Evolutionary conservation across 2,888 invertebrate species (phyloP), one percentile per base, ranked within the genome.

Genomic region (Cremastinae sp.): DNA sequence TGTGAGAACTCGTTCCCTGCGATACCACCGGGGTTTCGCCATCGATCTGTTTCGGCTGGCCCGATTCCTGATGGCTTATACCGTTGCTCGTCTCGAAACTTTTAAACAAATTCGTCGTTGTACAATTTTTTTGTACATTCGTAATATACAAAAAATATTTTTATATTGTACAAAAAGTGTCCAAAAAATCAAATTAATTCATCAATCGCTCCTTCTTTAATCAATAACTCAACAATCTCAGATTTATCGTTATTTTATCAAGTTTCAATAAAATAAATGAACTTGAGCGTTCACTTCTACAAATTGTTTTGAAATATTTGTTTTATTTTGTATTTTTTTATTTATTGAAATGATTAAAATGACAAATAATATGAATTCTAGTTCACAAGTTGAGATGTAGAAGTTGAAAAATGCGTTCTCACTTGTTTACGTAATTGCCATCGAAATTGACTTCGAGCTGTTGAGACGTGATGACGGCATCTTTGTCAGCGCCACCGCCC

Each of bases 51-150:
- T 90, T 90, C 20, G 90, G 87, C 68, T 86, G 88, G 1, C 91
- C 91, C 0, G 88, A 82, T 80, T 91, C 91, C 74, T 90, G 89
- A 65, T 90, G 90, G 71, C 87, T 86, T 71, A 91, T 91, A n/a
- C 91, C 91, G 70, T 91, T 91, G 81, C 89, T 90, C 74, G 91
- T 91, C 82, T 90, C 90, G 80, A 91, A 91, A 78, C 90, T 90
- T 59, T 9, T 16, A 43, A 47, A 65, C 41, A 5, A n/a, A 54
- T 28, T n/a, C n/a, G n/a, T n/a, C n/a, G n/a, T n/a, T n/a, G n/a
- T n/a, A n/a, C n/a, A n/a, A n/a, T n/a, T n/a, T n/a, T n/a, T n/a
- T n/a, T n/a, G n/a, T n/a, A 53, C 34, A 0, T 9, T 5, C 0
- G 12, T 14, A 41, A 56, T 9, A 18, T 22, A n/a, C n/a, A n/a